Evolutionary conservation across 2,797 vertebrate species (phyloP).

Genomic region (Anableps anableps): DNA sequence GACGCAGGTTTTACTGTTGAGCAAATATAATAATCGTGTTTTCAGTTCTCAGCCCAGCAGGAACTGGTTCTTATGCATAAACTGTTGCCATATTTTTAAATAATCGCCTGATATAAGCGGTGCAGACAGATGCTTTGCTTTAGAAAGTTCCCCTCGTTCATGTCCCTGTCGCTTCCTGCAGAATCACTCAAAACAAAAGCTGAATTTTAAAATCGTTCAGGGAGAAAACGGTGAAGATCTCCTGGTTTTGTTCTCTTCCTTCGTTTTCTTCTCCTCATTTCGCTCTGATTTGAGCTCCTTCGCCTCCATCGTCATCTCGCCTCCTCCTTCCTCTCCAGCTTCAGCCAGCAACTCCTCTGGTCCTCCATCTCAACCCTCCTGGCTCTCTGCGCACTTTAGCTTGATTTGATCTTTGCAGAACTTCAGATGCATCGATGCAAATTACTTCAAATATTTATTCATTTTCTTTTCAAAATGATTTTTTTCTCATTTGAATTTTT

Average conservation of each 20-base stretch:
- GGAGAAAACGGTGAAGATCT: too few relatives aligned
- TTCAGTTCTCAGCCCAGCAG: background rate
- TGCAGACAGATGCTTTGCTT: background rate
- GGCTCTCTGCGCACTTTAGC: too few relatives aligned
- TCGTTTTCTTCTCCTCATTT: too few relatives aligned
- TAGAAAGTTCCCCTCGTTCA: background rate
- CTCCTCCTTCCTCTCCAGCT: too few relatives aligned
- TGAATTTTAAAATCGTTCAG: too few relatives aligned
- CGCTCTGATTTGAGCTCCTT: too few relatives aligned
- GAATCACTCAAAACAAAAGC: too few relatives aligned
- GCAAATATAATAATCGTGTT: background rate
- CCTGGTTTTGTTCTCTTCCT: too few relatives aligned
- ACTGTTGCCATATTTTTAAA: background rate
- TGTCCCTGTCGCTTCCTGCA: too few relatives aligned
- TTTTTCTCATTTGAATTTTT: background rate
- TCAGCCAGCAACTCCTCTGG: too few relatives aligned
- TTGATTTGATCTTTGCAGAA: background rate
- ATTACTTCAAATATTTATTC: background rate
- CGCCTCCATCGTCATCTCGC: too few relatives aligned
- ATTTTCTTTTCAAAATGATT: background rate
- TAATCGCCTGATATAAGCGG: too few relatives aligned
- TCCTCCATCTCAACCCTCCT: background rate
- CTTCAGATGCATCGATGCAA: background rate
- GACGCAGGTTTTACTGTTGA: background rate
- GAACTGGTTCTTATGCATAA: background rate